Conservation (phyloP, 2,888 invertebrate genomes). For the Xylota sylvarum region DNA sequence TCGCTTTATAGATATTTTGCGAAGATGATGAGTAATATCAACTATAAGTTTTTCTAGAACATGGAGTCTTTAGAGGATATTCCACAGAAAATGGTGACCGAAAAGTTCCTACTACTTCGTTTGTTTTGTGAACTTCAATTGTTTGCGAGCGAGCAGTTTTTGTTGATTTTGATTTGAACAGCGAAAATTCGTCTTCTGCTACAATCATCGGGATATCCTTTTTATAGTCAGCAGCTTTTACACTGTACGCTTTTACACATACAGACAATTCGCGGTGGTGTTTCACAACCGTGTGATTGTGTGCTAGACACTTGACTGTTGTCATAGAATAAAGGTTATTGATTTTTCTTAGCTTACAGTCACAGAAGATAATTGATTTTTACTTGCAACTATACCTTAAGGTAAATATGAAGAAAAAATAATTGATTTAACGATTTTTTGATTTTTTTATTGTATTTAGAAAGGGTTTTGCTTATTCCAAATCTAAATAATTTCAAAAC, state of each 20-base stretch:
- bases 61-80: too few relatives aligned
- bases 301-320: constrained; percentile 56
- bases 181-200: constrained; percentile 31
- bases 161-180: constrained; percentile 11
- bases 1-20: too few relatives aligned
- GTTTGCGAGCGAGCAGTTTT: background rate
- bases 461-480: background rate
- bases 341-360: constrained; percentile 66
- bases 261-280: constrained; percentile 44
- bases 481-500: too few relatives aligned
- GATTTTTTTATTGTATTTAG: too few relatives aligned
- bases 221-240: constrained; percentile 50
- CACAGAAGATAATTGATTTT: constrained; percentile 68
- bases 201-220: constrained; percentile 19
- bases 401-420: too few relatives aligned
- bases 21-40: constrained; percentile 41
- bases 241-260: constrained; percentile 48
- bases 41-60: too few relatives aligned
- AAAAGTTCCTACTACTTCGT: background rate
- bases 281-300: constrained; percentile 37
- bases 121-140: constrained; percentile 6
- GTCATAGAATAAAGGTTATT: constrained; percentile 70
- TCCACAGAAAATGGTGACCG: too few relatives aligned
- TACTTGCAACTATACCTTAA: background rate
- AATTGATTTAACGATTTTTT: too few relatives aligned